These are phyloP conservation scores for Ptycholaimellus sp. DNA, from an alignment of 2,888 invertebrate genomes.

Conservation along the genomic window DNA sequence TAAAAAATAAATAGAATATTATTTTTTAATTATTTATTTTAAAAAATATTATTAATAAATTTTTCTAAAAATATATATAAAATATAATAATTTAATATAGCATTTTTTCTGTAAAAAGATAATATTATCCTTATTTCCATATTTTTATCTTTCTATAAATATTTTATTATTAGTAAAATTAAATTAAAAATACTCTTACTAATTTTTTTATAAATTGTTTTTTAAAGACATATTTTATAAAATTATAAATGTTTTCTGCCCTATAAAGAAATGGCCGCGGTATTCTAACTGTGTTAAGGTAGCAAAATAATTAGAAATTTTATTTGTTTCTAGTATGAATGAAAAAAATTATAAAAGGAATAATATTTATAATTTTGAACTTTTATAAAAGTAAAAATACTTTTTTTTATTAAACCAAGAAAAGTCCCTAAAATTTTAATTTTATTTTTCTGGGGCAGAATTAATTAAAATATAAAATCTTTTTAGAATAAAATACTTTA, in stretches of 20 bases:
- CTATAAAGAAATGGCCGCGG: slow-evolving; percentile 55
- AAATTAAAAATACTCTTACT: slow-evolving; percentile 14
- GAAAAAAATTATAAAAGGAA: slow-evolving; percentile 18
- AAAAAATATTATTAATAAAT: no score
- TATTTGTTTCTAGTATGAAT: slow-evolving; percentile 54
- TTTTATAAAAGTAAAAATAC: slow-evolving; percentile 12
- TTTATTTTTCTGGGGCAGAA: slow-evolving; percentile 17
- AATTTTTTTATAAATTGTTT: not conserved
- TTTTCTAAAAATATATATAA: no score
- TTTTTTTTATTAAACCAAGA: slow-evolving; percentile 2
- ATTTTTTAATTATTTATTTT: no score
- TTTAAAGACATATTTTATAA: slow-evolving; percentile 31
- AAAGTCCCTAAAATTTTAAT: slow-evolving; percentile 17
- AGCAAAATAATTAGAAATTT: slow-evolving; percentile 56
- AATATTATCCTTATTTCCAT: no score
- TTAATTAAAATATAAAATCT: slow-evolving; percentile 15
- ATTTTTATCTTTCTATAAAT: slow-evolving; percentile 5
- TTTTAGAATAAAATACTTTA: no score
- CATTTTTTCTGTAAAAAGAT: no score
- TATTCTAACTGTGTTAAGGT: slow-evolving; percentile 54
- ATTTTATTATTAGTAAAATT: slow-evolving; percentile 11
- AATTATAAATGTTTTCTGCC: slow-evolving; percentile 47
- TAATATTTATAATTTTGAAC: no score
- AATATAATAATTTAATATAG: no score
- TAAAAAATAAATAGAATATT: slow-evolving; percentile 36